These are phyloP conservation scores for Trinectes maculatus DNA, from an alignment of 2,113 vertebrate genomes.

Conservation along the genomic window DNA sequence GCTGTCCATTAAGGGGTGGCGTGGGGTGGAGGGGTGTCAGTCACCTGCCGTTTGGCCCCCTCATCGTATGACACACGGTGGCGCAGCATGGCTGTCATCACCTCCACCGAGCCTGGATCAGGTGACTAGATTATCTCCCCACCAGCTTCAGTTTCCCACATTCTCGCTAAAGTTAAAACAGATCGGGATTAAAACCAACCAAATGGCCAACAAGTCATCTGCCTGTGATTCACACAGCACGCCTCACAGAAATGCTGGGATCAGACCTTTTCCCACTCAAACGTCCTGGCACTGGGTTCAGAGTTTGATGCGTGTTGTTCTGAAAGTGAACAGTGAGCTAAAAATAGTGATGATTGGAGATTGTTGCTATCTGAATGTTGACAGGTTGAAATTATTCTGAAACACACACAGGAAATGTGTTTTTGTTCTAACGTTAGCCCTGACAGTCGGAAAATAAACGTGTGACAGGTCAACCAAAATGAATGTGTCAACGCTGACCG, in stretches of 20 bases:
- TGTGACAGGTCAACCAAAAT: neutral
- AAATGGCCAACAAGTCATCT: conserved; percentile 19
- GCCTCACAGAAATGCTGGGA: conserved; percentile 49
- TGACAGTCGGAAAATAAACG: neutral
- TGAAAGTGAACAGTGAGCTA: conserved; percentile 28
- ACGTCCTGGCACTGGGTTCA: conserved; percentile 20
- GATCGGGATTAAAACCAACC: conserved; percentile 50
- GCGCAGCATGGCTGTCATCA: conserved; percentile 73
- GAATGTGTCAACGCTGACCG: neutral
- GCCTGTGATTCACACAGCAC: conserved; percentile 20
- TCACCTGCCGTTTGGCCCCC: conserved; percentile 70
- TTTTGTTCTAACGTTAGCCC: neutral
- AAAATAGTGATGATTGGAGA: conserved; percentile 31
- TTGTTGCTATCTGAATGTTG: conserved; percentile 35
- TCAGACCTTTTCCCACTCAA: conserved; percentile 38
- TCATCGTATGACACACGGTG: conserved; percentile 75
- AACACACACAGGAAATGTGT: neutral
- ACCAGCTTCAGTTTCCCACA: conserved; percentile 64
- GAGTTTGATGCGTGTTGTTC: conserved; percentile 33
- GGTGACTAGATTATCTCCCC: conserved; percentile 69
- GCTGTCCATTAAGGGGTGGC: conserved; percentile 52
- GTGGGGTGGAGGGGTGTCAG: conserved; percentile 44
- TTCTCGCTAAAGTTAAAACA: conserved; percentile 60
- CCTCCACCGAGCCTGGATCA: conserved; percentile 63
- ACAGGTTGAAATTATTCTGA: conserved; percentile 16